Base-by-base conservation (phyloP, 2,113 vertebrate genomes). In the Labeo rohita region DNA sequence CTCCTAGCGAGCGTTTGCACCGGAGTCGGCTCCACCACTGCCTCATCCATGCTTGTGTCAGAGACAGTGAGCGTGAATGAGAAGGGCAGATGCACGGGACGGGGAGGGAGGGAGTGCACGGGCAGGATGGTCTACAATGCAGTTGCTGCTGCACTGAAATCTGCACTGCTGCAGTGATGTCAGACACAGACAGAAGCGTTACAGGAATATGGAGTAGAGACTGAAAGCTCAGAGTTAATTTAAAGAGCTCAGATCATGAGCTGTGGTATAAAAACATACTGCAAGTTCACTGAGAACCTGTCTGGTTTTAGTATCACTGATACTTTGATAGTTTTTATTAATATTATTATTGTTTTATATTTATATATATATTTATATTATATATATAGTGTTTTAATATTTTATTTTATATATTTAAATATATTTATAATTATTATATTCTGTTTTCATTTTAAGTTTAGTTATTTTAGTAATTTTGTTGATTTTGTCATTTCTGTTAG, bases 91-190 rank as follows among this genome's bases (percentile, higher is more conserved):
- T 2, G 23, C 49, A 8, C 15, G 0, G 6, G 36, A 47, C 13
- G 6, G 8, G 63, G 23, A 65, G 23, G 28, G 50, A 68, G 43
- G 23, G 28, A 5, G 34, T 18, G 47, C 16, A 43, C 28, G 8
- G 18, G 12, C 18, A 9, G 16, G 8, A 8, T 2, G 23, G 49
- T 1, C 74, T 16, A 76, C 47, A 52, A 76, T 76, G 72, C 72
- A n/a, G 5, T 49, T n/a, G 43, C 72, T 92, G 91, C 91, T 90
- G 65, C 61, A 4, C 65, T 68, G 8, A 72, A 43, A 72, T 10
- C 39, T 70, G 36, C 68, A 70, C 47, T 92, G 91, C 91, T 90
- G 88, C 90, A 87, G 89, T 90, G 93, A 87, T 68, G 68, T 93
- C 93, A 92, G 1, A 52, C 61, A 34, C 23, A n/a, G 39, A 45